Evolutionary conservation across 2,888 invertebrate genomes (phyloP).

Genomic region (Timandra comae): DNA sequence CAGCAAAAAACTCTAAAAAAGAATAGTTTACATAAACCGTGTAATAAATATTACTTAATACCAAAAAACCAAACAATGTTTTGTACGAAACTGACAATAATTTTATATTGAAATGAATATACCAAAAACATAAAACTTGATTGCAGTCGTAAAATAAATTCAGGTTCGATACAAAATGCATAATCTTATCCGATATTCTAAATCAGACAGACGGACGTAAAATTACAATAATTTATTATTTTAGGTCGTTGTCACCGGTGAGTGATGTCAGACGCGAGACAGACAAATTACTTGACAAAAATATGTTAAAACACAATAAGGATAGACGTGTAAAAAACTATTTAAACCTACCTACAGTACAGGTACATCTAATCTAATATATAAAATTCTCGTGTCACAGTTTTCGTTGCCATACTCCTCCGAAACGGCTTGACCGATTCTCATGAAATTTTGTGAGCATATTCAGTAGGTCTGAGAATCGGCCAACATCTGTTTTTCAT

Average conservation of each 20-base stretch:
- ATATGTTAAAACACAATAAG: conserved; percentile 17
- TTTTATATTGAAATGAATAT: conserved; percentile 12
- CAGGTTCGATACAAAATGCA: conserved; percentile 13
- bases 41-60: not conserved
- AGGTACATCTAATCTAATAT: too few species aligned
- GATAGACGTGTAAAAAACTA: conserved; percentile 39
- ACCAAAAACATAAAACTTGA: conserved; percentile 16
- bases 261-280: conserved; percentile 60
- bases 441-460: too few species aligned
- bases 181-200: conserved; percentile 10
- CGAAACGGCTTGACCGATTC: too few species aligned
- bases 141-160: conserved; percentile 23
- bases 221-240: conserved; percentile 60
- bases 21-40: too few species aligned
- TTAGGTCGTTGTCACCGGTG: conserved; percentile 61
- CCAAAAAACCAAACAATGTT: conserved; percentile 14
- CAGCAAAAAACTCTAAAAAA: too few species aligned
- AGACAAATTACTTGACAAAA: conserved; percentile 50
- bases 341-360: too few species aligned
- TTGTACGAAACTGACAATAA: conserved; percentile 17
- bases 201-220: conserved; percentile 19
- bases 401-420: too few species aligned
- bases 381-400: too few species aligned
- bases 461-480: too few species aligned
- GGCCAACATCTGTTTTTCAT: too few species aligned